Conservation (phyloP, 2,113 vertebrate species). For the Elephantulus edwardii region DNA sequence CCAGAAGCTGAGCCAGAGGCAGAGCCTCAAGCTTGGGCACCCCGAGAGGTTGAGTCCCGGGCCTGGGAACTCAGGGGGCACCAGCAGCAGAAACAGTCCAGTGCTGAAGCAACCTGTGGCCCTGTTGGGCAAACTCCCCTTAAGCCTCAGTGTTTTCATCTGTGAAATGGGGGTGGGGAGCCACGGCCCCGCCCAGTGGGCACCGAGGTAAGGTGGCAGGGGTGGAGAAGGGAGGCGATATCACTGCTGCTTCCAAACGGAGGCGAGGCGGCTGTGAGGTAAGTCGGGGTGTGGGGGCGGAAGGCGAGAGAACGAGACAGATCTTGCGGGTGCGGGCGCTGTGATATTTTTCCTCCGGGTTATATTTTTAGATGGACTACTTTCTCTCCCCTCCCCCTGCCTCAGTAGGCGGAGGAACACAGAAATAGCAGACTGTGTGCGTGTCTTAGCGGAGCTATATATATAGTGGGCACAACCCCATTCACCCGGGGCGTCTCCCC, state of each 20-base stretch:
- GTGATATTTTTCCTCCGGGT: background rate
- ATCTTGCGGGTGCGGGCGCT: background rate
- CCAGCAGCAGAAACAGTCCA: background rate
- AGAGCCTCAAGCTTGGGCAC: background rate
- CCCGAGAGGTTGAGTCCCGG: rapidly evolving
- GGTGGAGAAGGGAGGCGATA: background rate
- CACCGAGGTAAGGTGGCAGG: background rate
- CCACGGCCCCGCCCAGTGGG: background rate
- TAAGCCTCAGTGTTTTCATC: background rate
- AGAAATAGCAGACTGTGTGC: conserved; percentile 67
- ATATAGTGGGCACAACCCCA: conserved; percentile 65
- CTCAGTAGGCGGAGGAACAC: conserved; percentile 73
- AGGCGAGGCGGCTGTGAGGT: conserved; percentile 54
- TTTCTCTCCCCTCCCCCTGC: conserved; percentile 77
- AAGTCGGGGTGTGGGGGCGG: conserved; percentile 57
- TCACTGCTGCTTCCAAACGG: background rate
- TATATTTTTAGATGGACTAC: conserved; percentile 81
- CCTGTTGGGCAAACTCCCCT: too few relatives aligned
- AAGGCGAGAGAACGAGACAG: conserved; percentile 47
- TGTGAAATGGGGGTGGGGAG: background rate
- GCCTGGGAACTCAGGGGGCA: background rate
- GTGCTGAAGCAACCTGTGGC: background rate
- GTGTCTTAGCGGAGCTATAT: conserved; percentile 63
- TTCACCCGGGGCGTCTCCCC: conserved; percentile 43
- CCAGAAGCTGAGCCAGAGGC: too few relatives aligned